Evolutionary conservation across 2,888 invertebrate genomes (phyloP), one percentile per base, ranked within the genome.

Genomic region (Apotomis capreana): DNA sequence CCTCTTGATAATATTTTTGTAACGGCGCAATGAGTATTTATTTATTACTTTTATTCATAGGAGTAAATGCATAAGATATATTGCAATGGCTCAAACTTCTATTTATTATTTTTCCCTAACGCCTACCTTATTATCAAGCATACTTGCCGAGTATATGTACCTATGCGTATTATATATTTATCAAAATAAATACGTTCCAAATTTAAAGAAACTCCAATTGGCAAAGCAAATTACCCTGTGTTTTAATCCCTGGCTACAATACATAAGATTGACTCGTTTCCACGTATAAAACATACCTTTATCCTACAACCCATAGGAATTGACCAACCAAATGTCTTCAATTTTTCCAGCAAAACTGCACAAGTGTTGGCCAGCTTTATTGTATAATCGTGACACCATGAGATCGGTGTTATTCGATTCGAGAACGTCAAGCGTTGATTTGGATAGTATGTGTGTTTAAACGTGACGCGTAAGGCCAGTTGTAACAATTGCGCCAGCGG

Each of bases 181-280:
- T 73, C 73, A 69, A 73, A 69, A 69, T 69, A 69, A 69, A 55
- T 40, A 69, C 63, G n/a, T 40, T 60, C 69, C 60, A 69, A 73
- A 64, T 60, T 64, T 40, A 62, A 72, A 63, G 12, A 51, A 71
- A 71, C 15, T 0, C 63, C 44, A 58, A 46, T 63, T 73, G 72
- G 72, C 72, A 63, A 73, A 73, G 37, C 8, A 63, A 59, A 46
- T 69, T 73, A 73, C 72, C 72, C 72, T 73, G 72, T 68, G 40
- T 61, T 59, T 59, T 68, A 64, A 40, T 67, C 40, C 68, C 69
- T 68, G 68, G 72, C 67, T 71, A 60, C 70, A 46, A 54, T 52
- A 52, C 52, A 60, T 60, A 57, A 71, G 46, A 65, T 40, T 64
- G 62, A 70, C 55, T 54, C 13, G 9, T 10, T 52, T 59, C 26